A percentile compares a stretch with the other conserved stretches of the same genome.
Conservation (phyloP, 2,113 vertebrate species). For the Trogon surrucura region DNA sequence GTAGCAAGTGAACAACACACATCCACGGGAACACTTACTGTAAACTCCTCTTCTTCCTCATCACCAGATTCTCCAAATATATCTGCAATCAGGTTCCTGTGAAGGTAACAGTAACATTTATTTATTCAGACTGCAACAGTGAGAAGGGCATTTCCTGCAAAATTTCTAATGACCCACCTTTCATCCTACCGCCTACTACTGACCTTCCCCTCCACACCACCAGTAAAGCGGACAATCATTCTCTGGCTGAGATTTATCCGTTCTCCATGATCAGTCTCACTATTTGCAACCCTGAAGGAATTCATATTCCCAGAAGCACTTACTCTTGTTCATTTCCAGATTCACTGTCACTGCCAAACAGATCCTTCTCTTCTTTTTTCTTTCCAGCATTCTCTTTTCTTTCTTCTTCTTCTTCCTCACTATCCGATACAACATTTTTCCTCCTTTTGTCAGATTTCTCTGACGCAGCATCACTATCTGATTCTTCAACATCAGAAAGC, state of each 20-base stretch:
- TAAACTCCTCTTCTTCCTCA: constrained; percentile 97
- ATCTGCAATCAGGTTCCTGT: constrained; percentile 96
- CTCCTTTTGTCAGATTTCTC: constrained; percentile 79
- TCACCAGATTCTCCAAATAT: constrained; percentile 99
- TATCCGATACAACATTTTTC: constrained; percentile 83
- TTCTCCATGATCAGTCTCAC: neutral
- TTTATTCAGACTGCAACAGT: neutral
- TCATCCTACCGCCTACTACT: neutral
- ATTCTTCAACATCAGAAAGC: constrained; percentile 89
- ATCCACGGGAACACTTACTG: constrained; percentile 77
- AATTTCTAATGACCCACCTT: neutral
- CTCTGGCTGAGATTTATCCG: neutral
- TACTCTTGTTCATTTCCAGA: constrained; percentile 95
- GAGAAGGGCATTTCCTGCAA: neutral
- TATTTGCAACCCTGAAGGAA: neutral
- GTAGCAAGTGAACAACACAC: neutral
- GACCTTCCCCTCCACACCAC: neutral
- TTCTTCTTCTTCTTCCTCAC: constrained; percentile 84
- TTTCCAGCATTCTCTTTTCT: constrained; percentile 70
- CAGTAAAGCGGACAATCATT: neutral
- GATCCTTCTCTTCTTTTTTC: constrained; percentile 88
- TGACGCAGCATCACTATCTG: constrained; percentile 83
- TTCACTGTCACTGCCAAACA: constrained; percentile 97
- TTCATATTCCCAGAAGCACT: constrained; percentile 63
- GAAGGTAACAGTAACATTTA: constrained; percentile 10